These are phyloP conservation scores for Polypedilum pembai DNA, from an alignment of 1,140 invertebrate genomes.

Conservation along the genomic window DNA sequence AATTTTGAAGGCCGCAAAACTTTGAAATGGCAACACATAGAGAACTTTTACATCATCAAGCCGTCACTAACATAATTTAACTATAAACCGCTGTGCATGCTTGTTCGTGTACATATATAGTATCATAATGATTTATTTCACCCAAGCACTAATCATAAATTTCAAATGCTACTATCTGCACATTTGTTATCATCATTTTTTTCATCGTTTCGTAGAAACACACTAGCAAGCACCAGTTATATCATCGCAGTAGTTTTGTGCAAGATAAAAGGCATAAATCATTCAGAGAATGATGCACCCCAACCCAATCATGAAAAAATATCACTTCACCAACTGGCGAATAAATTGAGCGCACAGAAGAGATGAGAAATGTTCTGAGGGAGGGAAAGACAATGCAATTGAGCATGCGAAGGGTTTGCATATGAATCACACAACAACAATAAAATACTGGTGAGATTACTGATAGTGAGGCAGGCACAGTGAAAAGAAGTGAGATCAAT, in stretches of 20 bases:
- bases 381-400: neutral
- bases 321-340: conserved; percentile 16
- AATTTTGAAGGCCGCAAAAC: too few relatives aligned
- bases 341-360: neutral
- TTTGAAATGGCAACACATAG: too few relatives aligned
- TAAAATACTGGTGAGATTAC: too few relatives aligned
- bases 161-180: neutral
- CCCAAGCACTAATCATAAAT: conserved; percentile 6
- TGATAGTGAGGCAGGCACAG: neutral
- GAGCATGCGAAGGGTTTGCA: neutral
- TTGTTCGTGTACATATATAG: neutral
- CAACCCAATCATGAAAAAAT: neutral
- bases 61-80: too few relatives aligned
- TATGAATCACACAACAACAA: too few relatives aligned
- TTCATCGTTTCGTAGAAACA: neutral
- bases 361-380: neutral
- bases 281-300: neutral
- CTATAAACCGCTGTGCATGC: neutral
- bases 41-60: too few relatives aligned
- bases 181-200: neutral
- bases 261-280: conserved; percentile 7
- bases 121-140: neutral
- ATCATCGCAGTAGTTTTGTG: neutral
- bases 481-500: neutral
- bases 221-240: conserved; percentile 2